Percentiles rank a stretch among this genome's conserved stretches.
phyloP scores from a whole-genome alignment of 2,113 vertebrate species.

The Nannobrachium achirus region DNA sequence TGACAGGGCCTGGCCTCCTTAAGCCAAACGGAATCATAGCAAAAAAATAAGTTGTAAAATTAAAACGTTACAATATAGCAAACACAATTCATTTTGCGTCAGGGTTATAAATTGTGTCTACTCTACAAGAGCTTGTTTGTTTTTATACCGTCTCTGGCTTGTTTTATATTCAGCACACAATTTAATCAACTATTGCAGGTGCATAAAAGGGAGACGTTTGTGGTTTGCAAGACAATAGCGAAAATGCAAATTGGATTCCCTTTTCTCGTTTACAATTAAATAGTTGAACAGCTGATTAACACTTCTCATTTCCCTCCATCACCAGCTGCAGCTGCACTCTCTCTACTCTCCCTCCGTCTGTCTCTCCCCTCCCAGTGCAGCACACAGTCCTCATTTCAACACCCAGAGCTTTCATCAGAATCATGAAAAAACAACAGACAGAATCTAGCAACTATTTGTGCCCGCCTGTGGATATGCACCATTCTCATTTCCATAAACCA shows the following conservation, averaged over 20 bases:
- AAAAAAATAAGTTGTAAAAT: slow-evolving; percentile 61
- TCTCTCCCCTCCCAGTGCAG: not conserved
- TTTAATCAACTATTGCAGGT: slow-evolving; percentile 57
- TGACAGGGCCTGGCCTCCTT: slow-evolving; percentile 23
- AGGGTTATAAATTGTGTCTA: slow-evolving; percentile 40
- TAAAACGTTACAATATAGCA: slow-evolving; percentile 47
- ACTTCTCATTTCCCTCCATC: slow-evolving; percentile 46
- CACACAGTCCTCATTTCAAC: slow-evolving; percentile 2
- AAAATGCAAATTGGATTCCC: slow-evolving; percentile 62
- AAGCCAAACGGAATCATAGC: slow-evolving; percentile 32
- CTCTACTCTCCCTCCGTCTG: slow-evolving; percentile 6
- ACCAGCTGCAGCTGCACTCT: slow-evolving; percentile 36
- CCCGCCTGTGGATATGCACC: slow-evolving; percentile 6
- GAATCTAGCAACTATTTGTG: slow-evolving; percentile 19
- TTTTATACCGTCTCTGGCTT: slow-evolving; percentile 44
- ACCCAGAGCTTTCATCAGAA: slow-evolving; percentile 11
- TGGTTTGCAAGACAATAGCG: slow-evolving; percentile 45
- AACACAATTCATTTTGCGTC: slow-evolving; percentile 59
- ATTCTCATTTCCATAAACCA: slow-evolving; percentile 24
- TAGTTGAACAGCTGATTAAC: slow-evolving; percentile 56
- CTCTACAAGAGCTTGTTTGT: slow-evolving; percentile 36
- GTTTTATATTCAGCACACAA: slow-evolving; percentile 52
- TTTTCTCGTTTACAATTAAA: slow-evolving; percentile 50
- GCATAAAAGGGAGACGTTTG: slow-evolving; percentile 42
- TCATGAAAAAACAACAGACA: slow-evolving; percentile 10